Percentiles rank a stretch among this genome's conserved stretches.
phyloP scores from a whole-genome alignment of 1,140 invertebrate genomes.

The Megathymus violae region DNA sequence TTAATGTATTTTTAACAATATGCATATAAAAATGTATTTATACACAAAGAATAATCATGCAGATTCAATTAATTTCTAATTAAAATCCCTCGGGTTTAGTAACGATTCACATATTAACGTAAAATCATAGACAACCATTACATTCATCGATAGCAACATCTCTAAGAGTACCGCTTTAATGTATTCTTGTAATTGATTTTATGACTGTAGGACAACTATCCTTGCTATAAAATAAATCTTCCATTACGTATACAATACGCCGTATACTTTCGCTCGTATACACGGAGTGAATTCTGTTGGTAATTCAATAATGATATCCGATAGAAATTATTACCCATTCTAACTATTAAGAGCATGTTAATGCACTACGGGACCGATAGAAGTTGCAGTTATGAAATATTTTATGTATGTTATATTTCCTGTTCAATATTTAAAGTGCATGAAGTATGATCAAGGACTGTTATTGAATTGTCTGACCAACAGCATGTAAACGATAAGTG shows the following conservation, averaged over 20 bases:
- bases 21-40: no score
- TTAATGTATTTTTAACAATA: no score
- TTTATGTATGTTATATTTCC: slow-evolving; percentile 38
- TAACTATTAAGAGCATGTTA: slow-evolving; percentile 39
- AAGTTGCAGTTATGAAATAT: slow-evolving; percentile 37
- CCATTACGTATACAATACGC: slow-evolving; percentile 15
- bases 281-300: slow-evolving; percentile 40
- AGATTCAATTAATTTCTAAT: no score
- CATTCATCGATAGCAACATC: not conserved
- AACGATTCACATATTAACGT: not conserved
- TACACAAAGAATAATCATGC: no score
- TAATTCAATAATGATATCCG: slow-evolving; percentile 44
- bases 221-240: slow-evolving; percentile 21
- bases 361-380: slow-evolving; percentile 37
- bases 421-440: slow-evolving; percentile 44
- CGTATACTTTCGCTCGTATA: slow-evolving; percentile 36
- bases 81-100: no score
- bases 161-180: not conserved
- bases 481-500: not conserved
- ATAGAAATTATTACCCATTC: slow-evolving; percentile 44
- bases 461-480: slow-evolving; percentile 3
- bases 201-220: slow-evolving; percentile 7
- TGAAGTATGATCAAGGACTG: slow-evolving; percentile 17
- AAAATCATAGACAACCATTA: not conserved
- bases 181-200: slow-evolving; percentile 11